Base-by-base conservation (phyloP, 2,797 vertebrate genomes). In the Arremon brunneinucha region DNA sequence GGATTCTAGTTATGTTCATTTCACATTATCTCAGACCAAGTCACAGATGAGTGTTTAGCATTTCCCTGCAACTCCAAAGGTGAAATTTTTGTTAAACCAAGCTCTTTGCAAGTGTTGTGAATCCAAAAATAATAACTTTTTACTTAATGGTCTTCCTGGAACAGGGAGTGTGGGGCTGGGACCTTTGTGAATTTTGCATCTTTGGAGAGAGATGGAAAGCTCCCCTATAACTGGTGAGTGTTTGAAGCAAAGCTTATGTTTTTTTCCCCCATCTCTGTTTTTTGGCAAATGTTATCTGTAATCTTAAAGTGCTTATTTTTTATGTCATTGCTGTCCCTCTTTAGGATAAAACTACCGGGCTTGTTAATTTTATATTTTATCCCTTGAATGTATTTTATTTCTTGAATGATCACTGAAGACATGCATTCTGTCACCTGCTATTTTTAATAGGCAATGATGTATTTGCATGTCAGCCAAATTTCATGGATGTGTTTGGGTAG, bases 181-280 rank as follows among this genome's bases (percentile, higher is more conserved):
- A 99, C 99, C 1, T 99, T 99, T 47, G 98, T 99, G 74, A 99
- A 99, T 87, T 99, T 99, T 39, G 98, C 99, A 4, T 99, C 99
- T 4, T 98, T 99, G 71, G 99, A 99, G 86, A 97, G 99, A 83
- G 99, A 99, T 50, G 99, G 99, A 34, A 99, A 99, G 65, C 98
- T 99, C 52, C 99, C 99, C 1, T 99, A 99, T 92, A 99, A 99
- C 83, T 99, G 99, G 99, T 99, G 98, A 95, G 99, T 97, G 35
- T 47, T 76, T 59, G 50, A 63, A 94, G 69, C 44, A 70, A 85
- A 62, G 22, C 35, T 95, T 67, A 2, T 30, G 12, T 47, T 80
- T 63, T 77, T 35, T 50, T 9, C n/a, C 16, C 23, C 28, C 34
- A 43, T 32, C 41, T 70, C 15, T 30, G 39, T 24, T 80, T 55